Conservation (phyloP, 2,888 invertebrate species). For the Lithophane semibrunnea region DNA sequence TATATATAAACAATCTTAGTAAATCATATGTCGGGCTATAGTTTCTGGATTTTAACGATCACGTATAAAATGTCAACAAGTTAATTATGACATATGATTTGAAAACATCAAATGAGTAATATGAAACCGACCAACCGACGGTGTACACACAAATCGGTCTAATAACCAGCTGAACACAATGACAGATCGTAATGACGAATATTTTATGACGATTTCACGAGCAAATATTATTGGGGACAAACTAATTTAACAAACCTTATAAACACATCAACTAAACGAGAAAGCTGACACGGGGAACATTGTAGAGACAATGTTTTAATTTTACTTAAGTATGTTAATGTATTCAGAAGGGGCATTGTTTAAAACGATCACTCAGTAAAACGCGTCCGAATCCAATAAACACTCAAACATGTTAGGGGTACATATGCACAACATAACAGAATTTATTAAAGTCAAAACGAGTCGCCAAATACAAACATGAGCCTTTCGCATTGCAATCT, state of each 20-base stretch:
- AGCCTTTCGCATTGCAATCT: slow-evolving; percentile 89
- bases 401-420: slow-evolving; percentile 69
- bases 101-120: slow-evolving; percentile 45
- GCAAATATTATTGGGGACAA: slow-evolving; percentile 46
- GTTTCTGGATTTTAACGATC: slow-evolving; percentile 46
- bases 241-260: slow-evolving; percentile 46
- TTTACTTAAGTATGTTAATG: slow-evolving; percentile 55
- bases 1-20: slow-evolving; percentile 46
- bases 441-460: slow-evolving; percentile 84
- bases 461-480: slow-evolving; percentile 86
- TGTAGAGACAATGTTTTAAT: slow-evolving; percentile 44
- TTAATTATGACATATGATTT: slow-evolving; percentile 56
- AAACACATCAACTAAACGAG: slow-evolving; percentile 55
- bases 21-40: slow-evolving; percentile 30
- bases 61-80: slow-evolving; percentile 52
- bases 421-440: slow-evolving; percentile 83
- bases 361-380: slow-evolving; percentile 73
- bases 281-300: slow-evolving; percentile 23
- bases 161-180: slow-evolving; percentile 47
- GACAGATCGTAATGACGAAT: slow-evolving; percentile 53
- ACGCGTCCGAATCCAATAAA: slow-evolving; percentile 76
- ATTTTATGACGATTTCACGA: slow-evolving; percentile 56
- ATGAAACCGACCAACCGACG: slow-evolving; percentile 41
- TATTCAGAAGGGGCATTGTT: slow-evolving; percentile 60
- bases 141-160: slow-evolving; percentile 45